Evolutionary conservation across 2,888 invertebrate species (phyloP).

Genomic region (Coremacera marginata): DNA sequence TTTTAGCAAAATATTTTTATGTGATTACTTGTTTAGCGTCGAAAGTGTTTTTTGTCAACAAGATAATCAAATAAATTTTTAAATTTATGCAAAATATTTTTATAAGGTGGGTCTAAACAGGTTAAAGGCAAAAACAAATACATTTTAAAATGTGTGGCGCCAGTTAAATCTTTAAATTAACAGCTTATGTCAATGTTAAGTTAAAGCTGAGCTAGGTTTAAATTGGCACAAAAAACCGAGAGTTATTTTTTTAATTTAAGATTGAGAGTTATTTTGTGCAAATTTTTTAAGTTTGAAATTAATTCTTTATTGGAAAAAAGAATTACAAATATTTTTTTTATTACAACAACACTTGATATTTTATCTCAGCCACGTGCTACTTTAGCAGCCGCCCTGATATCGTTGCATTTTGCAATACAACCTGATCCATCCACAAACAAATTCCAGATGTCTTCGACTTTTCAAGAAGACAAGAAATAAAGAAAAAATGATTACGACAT

Average conservation of each 20-base stretch:
- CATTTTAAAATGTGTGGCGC: background rate
- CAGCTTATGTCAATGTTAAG: background rate
- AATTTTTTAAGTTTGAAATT: too few relatives aligned
- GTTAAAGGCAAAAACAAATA: background rate
- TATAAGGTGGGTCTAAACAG: background rate
- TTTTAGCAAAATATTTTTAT: background rate
- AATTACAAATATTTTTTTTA: background rate
- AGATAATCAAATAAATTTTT: too few relatives aligned
- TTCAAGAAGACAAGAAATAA: background rate
- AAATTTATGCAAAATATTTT: background rate
- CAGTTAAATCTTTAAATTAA: background rate
- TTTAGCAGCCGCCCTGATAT: background rate
- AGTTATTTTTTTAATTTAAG: background rate
- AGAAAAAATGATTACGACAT: slow-evolving; percentile 20
- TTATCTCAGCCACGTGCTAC: background rate
- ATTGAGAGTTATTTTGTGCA: background rate
- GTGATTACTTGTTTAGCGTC: background rate
- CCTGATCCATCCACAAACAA: background rate
- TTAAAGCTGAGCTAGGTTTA: background rate
- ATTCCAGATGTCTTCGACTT: too few relatives aligned
- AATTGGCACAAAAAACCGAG: too few relatives aligned
- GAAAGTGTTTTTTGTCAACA: background rate
- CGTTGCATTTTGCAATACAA: background rate
- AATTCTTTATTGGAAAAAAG: background rate
- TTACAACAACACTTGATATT: background rate